Conservation (phyloP, 1,140 invertebrate species). For the Brachionus asplanchnoidis region DNA sequence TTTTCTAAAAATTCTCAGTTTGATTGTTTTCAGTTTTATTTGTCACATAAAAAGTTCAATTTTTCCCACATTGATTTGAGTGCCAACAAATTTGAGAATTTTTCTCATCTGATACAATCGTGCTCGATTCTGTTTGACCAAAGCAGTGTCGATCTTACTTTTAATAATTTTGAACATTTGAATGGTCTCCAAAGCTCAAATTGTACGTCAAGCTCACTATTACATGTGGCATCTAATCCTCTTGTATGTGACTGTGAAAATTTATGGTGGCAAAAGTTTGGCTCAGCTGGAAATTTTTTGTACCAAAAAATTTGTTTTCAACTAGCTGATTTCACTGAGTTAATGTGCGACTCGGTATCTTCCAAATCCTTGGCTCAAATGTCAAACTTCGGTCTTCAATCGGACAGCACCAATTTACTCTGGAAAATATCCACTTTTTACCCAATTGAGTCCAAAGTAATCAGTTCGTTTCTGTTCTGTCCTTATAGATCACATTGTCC, state of each 20-base stretch:
- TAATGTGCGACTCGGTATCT: neutral
- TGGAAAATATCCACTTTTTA: neutral
- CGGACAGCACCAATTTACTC: neutral
- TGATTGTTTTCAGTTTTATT: conserved; percentile 6
- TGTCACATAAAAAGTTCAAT: neutral
- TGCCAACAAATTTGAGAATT: neutral
- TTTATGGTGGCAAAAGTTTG: neutral
- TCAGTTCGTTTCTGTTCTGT: neutral
- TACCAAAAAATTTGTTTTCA: neutral
- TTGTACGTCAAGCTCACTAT: neutral
- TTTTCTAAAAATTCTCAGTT: conserved; percentile 3
- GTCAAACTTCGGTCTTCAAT: neutral
- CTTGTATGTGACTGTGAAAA: conserved; percentile 8
- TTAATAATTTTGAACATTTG: conserved; percentile 5
- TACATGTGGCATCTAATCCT: neutral
- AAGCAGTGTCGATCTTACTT: neutral
- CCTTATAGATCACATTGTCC: neutral
- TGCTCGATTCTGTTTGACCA: neutral
- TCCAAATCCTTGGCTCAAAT: neutral
- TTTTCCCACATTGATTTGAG: neutral
- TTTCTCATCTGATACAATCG: neutral
- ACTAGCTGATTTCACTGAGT: neutral
- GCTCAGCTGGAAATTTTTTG: neutral
- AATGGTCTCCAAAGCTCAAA: neutral
- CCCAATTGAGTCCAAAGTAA: neutral